phyloP scores from a whole-genome alignment of 2,888 invertebrate genomes.

The Ypsolopha sequella region DNA sequence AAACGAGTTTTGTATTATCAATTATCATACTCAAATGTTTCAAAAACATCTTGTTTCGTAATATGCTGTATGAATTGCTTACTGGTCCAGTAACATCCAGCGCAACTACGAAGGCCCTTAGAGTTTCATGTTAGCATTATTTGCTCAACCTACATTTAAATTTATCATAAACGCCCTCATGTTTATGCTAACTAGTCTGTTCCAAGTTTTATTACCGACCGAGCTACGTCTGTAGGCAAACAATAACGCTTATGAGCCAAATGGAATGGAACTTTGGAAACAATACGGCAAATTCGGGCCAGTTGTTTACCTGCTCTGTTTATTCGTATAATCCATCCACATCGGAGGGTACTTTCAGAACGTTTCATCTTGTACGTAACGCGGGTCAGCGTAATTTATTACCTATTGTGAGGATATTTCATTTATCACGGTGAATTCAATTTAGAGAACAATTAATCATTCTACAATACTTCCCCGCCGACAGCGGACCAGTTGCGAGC shows the following conservation, averaged over 20 bases:
- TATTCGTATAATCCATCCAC: background rate
- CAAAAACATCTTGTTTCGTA: background rate
- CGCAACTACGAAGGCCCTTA: too few relatives aligned
- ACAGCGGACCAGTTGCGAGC: slow-evolving; percentile 49
- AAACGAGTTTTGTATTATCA: too few relatives aligned
- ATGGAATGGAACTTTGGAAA: background rate
- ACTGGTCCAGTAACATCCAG: too few relatives aligned
- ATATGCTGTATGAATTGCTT: too few relatives aligned
- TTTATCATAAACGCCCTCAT: too few relatives aligned
- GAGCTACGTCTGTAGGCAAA: too few relatives aligned
- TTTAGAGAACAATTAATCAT: slow-evolving; percentile 70
- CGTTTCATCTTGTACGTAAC: slow-evolving; percentile 53
- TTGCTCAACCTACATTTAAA: too few relatives aligned
- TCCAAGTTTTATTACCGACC: too few relatives aligned
- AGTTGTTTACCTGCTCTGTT: background rate
- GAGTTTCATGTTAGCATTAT: too few relatives aligned
- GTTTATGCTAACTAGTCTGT: too few relatives aligned
- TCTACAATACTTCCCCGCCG: slow-evolving; percentile 64
- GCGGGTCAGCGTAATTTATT: slow-evolving; percentile 68
- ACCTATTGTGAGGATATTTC: slow-evolving; percentile 70
- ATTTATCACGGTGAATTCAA: slow-evolving; percentile 71
- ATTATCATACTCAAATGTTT: too few relatives aligned
- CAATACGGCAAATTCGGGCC: background rate
- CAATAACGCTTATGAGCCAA: too few relatives aligned
- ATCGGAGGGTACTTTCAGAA: slow-evolving; percentile 41